Conservation (phyloP, 2,113 vertebrate genomes). For the Podarcis cretensis region DNA sequence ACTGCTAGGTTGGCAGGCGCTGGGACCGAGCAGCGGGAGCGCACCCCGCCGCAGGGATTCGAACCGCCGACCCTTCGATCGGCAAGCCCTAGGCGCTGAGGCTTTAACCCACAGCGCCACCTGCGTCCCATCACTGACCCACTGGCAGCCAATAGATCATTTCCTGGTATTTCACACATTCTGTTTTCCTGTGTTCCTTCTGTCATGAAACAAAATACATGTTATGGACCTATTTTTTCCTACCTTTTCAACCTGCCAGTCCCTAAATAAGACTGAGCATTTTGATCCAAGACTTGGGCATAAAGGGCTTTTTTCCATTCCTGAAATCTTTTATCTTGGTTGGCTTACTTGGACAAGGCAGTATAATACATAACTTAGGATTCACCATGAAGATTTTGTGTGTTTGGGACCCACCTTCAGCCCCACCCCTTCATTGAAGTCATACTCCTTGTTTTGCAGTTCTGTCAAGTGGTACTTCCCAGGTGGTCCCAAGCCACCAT, state of each 20-base stretch:
- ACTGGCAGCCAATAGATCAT: background rate
- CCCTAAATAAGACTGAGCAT: background rate
- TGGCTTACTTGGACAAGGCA: background rate
- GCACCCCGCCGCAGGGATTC: no score
- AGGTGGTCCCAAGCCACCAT: background rate
- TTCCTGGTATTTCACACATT: background rate
- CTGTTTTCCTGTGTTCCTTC: background rate
- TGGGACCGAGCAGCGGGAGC: no score
- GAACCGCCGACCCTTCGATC: no score
- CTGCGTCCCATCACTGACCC: no score
- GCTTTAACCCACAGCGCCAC: no score
- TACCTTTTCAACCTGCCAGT: background rate
- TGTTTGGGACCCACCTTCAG: background rate
- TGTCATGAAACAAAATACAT: background rate
- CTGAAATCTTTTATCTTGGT: background rate
- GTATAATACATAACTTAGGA: background rate
- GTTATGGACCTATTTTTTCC: background rate
- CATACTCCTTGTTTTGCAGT: background rate
- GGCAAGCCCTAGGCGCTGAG: no score
- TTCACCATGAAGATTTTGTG: background rate
- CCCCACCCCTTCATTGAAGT: background rate
- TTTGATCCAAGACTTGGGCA: background rate
- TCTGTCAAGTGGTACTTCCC: background rate
- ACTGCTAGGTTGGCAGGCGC: no score
- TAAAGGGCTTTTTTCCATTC: background rate